These are phyloP conservation scores for Vulpes ferrilata DNA, from an alignment of 2,113 vertebrate species.

Conservation along the genomic window DNA sequence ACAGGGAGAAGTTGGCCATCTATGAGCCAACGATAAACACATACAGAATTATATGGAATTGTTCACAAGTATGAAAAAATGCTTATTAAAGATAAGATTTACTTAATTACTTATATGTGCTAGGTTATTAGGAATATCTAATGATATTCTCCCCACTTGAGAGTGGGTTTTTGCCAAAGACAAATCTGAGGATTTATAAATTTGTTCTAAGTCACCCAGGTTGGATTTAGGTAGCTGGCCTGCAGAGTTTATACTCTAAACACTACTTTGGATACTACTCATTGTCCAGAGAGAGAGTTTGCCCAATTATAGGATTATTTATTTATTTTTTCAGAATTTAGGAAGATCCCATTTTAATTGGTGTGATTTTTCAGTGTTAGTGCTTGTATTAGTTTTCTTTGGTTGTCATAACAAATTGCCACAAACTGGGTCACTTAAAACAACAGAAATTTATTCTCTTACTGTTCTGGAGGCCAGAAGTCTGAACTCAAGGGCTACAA, in stretches of 20 bases:
- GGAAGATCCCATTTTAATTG: not conserved
- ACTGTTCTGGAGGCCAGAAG: not conserved
- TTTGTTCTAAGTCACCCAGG: not conserved
- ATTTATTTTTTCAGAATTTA: conserved; percentile 24
- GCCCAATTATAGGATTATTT: not conserved
- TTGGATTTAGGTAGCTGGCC: not conserved
- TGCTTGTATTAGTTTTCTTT: not conserved
- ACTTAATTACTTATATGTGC: not conserved
- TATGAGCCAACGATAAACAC: not conserved
- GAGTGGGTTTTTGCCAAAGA: too few relatives aligned
- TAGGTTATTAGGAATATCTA: not conserved
- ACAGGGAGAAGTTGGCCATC: not conserved
- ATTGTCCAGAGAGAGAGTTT: not conserved
- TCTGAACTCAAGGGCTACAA: not conserved
- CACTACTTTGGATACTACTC: not conserved
- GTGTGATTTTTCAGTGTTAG: not conserved
- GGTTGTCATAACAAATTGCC: not conserved
- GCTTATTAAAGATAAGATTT: not conserved
- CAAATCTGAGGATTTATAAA: not conserved
- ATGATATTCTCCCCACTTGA: too few relatives aligned
- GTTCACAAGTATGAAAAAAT: not conserved
- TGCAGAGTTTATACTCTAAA: not conserved
- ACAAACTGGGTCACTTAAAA: not conserved
- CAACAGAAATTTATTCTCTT: not conserved
- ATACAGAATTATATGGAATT: not conserved